Percentiles rank a stretch among this genome's conserved stretches.
Evolutionary conservation across 2,888 invertebrate species (phyloP).

Genomic region (Diarsia dahlii): DNA sequence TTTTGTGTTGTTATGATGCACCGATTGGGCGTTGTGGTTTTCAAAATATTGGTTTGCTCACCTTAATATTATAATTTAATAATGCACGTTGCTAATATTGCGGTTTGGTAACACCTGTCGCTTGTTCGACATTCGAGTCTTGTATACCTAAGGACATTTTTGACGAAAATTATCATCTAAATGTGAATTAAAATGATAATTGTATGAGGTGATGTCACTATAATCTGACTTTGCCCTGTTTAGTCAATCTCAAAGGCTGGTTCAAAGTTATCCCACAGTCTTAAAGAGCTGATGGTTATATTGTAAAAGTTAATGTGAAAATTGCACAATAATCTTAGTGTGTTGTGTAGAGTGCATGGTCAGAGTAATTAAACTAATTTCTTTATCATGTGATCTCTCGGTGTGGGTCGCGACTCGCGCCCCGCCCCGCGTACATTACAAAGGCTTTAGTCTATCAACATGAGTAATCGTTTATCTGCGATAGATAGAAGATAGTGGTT

Average conservation of each 20-base stretch:
- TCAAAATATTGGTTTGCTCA: conserved; percentile 31
- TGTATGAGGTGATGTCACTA: background rate
- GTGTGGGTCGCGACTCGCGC: conserved; percentile 41
- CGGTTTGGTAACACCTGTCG: conserved; percentile 35
- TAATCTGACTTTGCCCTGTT: background rate
- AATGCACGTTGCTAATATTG: conserved; percentile 13
- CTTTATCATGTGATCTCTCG: conserved; percentile 40
- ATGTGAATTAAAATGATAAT: conserved; percentile 25
- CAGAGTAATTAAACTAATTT: conserved; percentile 55
- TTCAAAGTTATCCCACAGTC: background rate
- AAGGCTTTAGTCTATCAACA: conserved; percentile 42
- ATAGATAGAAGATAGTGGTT: conserved; percentile 46
- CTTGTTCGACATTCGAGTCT: background rate
- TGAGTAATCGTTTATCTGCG: conserved; percentile 51
- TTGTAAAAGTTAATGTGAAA: background rate
- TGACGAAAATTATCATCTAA: conserved; percentile 8
- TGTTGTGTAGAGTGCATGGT: conserved; percentile 20
- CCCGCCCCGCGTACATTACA: conserved; percentile 36
- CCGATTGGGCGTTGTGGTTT: conserved; percentile 49
- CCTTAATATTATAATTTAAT: conserved; percentile 26
- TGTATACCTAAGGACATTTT: conserved; percentile 14
- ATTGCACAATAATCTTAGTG: conserved; percentile 6
- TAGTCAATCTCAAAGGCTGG: background rate
- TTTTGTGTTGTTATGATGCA: conserved; percentile 57
- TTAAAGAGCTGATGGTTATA: background rate